phyloP scores from a whole-genome alignment of 2,888 invertebrate species.

The Cremastinae sp. region DNA sequence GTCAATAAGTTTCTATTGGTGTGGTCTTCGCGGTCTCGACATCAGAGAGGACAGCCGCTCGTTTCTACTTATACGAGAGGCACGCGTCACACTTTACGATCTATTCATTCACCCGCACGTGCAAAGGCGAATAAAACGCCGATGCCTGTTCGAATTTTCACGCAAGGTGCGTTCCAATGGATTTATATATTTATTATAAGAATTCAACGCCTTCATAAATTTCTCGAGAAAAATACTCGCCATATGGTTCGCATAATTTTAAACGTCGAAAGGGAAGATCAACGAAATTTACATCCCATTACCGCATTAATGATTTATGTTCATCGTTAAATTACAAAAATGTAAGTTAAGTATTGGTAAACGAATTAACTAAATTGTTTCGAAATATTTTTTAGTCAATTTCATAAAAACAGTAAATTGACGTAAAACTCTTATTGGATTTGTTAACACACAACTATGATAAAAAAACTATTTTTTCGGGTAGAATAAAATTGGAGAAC shows the following conservation, averaged over 20 bases:
- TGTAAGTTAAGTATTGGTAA: neutral
- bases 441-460: too few relatives aligned
- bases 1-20: constrained; percentile 54
- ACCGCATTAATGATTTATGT: constrained; percentile 17
- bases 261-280: constrained; percentile 11
- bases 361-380: too few relatives aligned
- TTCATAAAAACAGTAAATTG: too few relatives aligned
- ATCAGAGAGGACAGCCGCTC: constrained; percentile 1
- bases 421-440: too few relatives aligned
- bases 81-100: constrained; percentile 55
- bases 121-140: constrained; percentile 19
- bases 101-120: constrained; percentile 23
- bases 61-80: constrained; percentile 8
- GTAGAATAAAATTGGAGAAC: too few relatives aligned
- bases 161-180: constrained; percentile 48
- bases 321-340: neutral
- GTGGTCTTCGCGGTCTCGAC: constrained; percentile 31
- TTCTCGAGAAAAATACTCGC: constrained; percentile 31
- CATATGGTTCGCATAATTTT: constrained; percentile 25
- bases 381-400: too few relatives aligned
- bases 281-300: too few relatives aligned
- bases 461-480: too few relatives aligned
- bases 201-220: neutral
- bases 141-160: constrained; percentile 36
- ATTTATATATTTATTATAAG: constrained; percentile 47